These are phyloP conservation scores for Protobothrops mucrosquamatus DNA, from an alignment of 2,113 vertebrate genomes.

Conservation along the genomic window DNA sequence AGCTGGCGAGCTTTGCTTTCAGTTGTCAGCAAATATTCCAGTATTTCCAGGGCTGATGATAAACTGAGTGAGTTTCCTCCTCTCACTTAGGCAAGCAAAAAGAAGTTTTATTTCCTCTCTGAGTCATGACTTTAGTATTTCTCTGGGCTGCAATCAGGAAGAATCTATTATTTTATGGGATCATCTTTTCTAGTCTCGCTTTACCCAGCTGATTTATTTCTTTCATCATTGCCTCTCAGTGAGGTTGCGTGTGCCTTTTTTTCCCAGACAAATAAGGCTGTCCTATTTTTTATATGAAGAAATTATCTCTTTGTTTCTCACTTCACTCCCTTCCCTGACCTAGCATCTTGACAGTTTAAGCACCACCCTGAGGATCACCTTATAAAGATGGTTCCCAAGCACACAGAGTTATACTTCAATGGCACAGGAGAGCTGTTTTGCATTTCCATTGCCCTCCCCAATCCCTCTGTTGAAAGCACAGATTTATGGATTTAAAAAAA, in stretches of 20 bases:
- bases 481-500: slow-evolving; percentile 3
- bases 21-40: neutral
- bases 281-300: neutral
- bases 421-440: neutral
- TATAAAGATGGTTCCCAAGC: neutral
- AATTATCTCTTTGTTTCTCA: neutral
- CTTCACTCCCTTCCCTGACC: neutral
- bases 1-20: neutral
- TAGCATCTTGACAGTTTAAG: neutral
- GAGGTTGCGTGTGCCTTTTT: neutral
- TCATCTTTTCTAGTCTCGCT: slow-evolving; percentile 9
- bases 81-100: neutral
- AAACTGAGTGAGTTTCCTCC: neutral
- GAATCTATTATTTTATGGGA: slow-evolving; percentile 17
- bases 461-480: neutral
- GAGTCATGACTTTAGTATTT: slow-evolving; percentile 13
- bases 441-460: neutral
- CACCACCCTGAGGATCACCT: neutral
- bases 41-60: neutral
- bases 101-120: slow-evolving; percentile 19
- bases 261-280: neutral
- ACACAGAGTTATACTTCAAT: neutral
- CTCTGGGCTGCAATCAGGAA: neutral
- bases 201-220: slow-evolving; percentile 7
- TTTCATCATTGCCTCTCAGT: neutral